Conservation (phyloP, 2,797 vertebrate species). For the Siniperca undulata region DNA sequence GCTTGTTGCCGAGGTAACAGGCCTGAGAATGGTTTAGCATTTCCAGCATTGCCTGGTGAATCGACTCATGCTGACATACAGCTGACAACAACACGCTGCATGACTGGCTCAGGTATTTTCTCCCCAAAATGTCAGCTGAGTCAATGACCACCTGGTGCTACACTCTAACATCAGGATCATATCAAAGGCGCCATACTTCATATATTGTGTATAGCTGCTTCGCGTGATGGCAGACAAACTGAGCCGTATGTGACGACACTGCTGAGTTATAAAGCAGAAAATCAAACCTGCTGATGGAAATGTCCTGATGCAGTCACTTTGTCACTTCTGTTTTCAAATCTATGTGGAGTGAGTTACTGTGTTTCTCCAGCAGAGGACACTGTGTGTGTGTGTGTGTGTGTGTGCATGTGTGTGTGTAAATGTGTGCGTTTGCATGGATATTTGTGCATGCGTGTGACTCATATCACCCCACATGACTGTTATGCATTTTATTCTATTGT, state of each 20-base stretch:
- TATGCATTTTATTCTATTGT: conserved; percentile 7
- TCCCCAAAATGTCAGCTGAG: conserved; percentile 36
- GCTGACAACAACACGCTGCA: conserved; percentile 59
- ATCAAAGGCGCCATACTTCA: background rate
- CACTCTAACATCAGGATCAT: conserved; percentile 2
- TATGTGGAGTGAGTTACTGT: conserved; percentile 4
- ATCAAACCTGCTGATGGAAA: conserved; percentile 1
- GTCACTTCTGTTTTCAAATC: conserved; percentile 8
- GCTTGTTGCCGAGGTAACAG: conserved; percentile 84
- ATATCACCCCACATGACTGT: conserved; percentile 19
- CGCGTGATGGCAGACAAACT: background rate
- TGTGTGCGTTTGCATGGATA: conserved; percentile 1
- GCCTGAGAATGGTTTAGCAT: conserved; percentile 68
- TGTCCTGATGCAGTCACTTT: conserved; percentile 9
- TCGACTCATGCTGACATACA: conserved; percentile 68
- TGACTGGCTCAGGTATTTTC: conserved; percentile 52
- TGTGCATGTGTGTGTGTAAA: conserved; percentile 13
- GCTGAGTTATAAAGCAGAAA: conserved; percentile 8
- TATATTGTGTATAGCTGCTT: conserved; percentile 4
- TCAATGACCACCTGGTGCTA: conserved; percentile 39
- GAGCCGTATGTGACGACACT: background rate
- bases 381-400: conserved; percentile 17
- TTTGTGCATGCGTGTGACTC: conserved; percentile 35
- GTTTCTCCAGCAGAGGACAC: conserved; percentile 59
- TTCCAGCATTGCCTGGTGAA: conserved; percentile 69